Evolutionary conservation across 2,797 vertebrate species (phyloP).

Genomic region (Danio jaintianensis): DNA sequence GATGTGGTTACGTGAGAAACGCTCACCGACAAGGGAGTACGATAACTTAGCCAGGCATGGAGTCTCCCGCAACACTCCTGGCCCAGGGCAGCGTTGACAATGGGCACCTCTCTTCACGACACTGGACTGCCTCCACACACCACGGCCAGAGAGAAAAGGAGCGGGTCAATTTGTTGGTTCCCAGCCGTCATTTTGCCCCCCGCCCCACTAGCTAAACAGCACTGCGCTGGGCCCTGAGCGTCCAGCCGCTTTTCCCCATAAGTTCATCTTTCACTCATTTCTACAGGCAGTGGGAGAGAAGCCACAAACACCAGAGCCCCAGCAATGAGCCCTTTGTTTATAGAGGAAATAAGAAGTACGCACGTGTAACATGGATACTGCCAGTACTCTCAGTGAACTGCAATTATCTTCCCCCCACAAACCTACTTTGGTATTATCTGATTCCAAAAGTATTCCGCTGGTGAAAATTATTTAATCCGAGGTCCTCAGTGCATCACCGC

Average conservation of each 20-base stretch:
- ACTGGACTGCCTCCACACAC: constrained; percentile 52
- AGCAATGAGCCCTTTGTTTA: constrained; percentile 76
- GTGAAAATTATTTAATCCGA: constrained; percentile 66
- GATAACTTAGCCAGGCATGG: constrained; percentile 60
- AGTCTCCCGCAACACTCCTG: constrained; percentile 54
- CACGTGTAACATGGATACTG: constrained; percentile 69
- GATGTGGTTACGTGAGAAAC: constrained; percentile 55
- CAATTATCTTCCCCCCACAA: constrained; percentile 69
- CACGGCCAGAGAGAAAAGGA: constrained; percentile 45
- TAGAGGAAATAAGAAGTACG: constrained; percentile 71
- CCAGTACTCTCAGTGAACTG: constrained; percentile 70
- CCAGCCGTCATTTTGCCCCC: constrained; percentile 52
- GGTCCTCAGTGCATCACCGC: constrained; percentile 52
- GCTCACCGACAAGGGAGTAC: constrained; percentile 41
- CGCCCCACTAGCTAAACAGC: constrained; percentile 34
- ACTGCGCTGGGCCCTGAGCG: constrained; percentile 44
- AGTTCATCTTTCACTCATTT: constrained; percentile 71
- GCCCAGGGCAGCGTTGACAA: constrained; percentile 58
- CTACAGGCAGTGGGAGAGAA: constrained; percentile 68
- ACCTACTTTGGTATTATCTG: constrained; percentile 67
- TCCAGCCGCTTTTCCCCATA: constrained; percentile 54
- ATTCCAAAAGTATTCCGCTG: constrained; percentile 65
- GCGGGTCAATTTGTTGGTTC: constrained; percentile 59
- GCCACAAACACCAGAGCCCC: constrained; percentile 69
- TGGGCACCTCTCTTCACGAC: constrained; percentile 59